Conservation (phyloP, 2,888 invertebrate genomes). For the Nephrocerus scutellatus region DNA sequence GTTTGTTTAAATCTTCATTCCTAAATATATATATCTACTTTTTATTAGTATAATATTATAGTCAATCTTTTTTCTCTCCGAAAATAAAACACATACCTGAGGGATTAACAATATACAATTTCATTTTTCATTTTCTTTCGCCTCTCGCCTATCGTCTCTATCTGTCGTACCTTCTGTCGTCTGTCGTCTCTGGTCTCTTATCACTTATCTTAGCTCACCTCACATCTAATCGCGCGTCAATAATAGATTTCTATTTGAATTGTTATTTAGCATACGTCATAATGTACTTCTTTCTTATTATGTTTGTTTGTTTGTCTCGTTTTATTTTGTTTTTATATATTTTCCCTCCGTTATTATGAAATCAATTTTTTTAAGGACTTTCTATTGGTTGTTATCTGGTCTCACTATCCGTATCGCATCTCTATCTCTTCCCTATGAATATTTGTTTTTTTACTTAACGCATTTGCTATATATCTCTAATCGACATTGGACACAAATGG, state of each 20-base stretch:
- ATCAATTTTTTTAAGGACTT: too few species aligned
- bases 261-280: constrained; percentile 16
- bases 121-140: constrained; percentile 13
- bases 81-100: constrained; percentile 54
- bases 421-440: too few species aligned
- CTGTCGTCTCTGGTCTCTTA: too few species aligned
- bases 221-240: constrained; percentile 4
- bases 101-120: constrained; percentile 34
- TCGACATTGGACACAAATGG: too few species aligned
- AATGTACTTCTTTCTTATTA: constrained; percentile 15
- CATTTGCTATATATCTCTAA: too few species aligned
- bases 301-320: constrained; percentile 13
- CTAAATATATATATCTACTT: constrained; percentile 30
- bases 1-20: too few species aligned
- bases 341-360: too few species aligned
- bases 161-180: constrained; percentile 12
- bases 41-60: constrained; percentile 39
- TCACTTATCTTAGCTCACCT: not conserved
- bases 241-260: constrained; percentile 5
- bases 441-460: too few species aligned
- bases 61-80: constrained; percentile 62
- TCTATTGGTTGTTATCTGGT: too few species aligned
- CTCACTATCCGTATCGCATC: too few species aligned
- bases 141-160: constrained; percentile 3
- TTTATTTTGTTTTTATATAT: constrained; percentile 19